These are phyloP conservation scores for Ailuropoda melanoleuca DNA, from an alignment of 2,113 vertebrate genomes.

Conservation along the genomic window DNA sequence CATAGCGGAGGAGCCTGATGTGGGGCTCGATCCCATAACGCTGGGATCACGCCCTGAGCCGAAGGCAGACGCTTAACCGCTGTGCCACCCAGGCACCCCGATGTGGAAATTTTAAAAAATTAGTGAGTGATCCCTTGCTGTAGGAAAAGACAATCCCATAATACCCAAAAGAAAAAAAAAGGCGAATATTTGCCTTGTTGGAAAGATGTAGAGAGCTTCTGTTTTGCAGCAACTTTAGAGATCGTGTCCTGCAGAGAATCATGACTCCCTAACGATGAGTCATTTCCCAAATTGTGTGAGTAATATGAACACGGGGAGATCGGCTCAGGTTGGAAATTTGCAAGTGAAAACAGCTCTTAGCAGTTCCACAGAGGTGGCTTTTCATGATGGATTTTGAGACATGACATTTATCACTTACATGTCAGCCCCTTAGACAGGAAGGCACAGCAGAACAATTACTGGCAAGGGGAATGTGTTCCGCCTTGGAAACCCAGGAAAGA, in stretches of 20 bases:
- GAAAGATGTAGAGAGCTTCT: not conserved
- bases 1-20: too few species aligned
- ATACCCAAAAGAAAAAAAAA: not conserved
- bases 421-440: not conserved
- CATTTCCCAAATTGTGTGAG: not conserved
- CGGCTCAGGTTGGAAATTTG: not conserved
- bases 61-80: too few species aligned
- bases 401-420: slow-evolving; percentile 47
- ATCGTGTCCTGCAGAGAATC: not conserved
- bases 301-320: not conserved
- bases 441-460: not conserved
- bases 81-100: too few species aligned
- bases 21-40: too few species aligned
- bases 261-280: not conserved
- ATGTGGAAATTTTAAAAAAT: not conserved
- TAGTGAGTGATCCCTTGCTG: not conserved
- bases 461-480: not conserved
- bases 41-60: too few species aligned
- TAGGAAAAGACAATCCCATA: not conserved
- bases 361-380: not conserved
- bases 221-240: not conserved
- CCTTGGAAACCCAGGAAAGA: not conserved
- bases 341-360: not conserved
- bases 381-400: not conserved
- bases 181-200: not conserved